These are phyloP conservation scores for Trissoscelio sp. DNA, from an alignment of 2,888 invertebrate species.

Conservation along the genomic window DNA sequence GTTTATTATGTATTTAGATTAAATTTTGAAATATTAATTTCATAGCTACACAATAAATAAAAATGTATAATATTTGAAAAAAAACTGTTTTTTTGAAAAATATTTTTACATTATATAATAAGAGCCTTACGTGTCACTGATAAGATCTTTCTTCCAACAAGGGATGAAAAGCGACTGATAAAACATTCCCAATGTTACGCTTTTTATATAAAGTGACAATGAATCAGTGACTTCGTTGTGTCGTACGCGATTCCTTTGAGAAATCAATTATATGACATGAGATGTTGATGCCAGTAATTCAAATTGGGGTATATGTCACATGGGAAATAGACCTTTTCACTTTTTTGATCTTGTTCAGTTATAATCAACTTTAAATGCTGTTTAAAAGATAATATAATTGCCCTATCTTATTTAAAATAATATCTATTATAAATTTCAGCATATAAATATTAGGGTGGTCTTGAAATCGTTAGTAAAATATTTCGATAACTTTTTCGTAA, in stretches of 20 bases:
- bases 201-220: conserved; percentile 58
- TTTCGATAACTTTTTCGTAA: no score
- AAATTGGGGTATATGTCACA: conserved; percentile 43
- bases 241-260: conserved; percentile 53
- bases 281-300: conserved; percentile 32
- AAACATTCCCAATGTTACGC: conserved; percentile 1
- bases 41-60: no score
- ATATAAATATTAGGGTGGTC: no score
- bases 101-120: neutral
- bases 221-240: conserved; percentile 1
- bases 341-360: neutral
- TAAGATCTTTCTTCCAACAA: conserved; percentile 1
- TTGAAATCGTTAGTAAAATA: no score
- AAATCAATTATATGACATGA: conserved; percentile 54
- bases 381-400: neutral
- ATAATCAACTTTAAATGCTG: neutral
- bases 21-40: no score
- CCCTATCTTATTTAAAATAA: no score
- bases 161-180: conserved; percentile 49
- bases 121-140: conserved; percentile 20
- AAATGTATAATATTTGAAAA: no score
- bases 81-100: no score
- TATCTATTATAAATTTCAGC: no score
- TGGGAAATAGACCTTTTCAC: conserved; percentile 44
- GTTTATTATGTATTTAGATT: no score